These are phyloP conservation scores for Lysandra bellargus DNA, from an alignment of 2,888 invertebrate species.

Conservation along the genomic window DNA sequence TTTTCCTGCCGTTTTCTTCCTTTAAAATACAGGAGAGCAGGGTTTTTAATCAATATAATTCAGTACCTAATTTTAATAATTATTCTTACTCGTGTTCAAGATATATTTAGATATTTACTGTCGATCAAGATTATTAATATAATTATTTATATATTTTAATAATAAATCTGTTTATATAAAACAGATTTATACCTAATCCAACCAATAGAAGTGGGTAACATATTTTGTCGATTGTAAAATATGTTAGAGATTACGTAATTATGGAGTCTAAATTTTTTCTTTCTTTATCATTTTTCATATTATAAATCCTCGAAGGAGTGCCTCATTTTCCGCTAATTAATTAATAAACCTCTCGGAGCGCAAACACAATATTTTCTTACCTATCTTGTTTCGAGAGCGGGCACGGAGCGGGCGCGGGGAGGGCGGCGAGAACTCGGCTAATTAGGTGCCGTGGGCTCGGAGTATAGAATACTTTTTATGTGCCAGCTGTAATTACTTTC, in stretches of 20 bases:
- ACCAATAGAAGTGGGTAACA: too few relatives aligned
- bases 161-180: too few relatives aligned
- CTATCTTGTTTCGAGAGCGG: constrained; percentile 16
- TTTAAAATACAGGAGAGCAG: constrained; percentile 50
- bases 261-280: neutral
- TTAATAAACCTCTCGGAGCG: constrained; percentile 6
- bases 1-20: constrained; percentile 49
- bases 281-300: neutral
- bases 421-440: constrained; percentile 4
- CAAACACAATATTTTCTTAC: constrained; percentile 14
- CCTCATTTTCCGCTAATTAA: neutral
- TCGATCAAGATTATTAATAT: too few relatives aligned
- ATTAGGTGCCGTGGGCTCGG: neutral
- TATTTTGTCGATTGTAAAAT: too few relatives aligned
- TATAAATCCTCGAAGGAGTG: neutral
- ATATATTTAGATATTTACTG: too few relatives aligned
- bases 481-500: constrained; percentile 1
- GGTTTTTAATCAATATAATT: constrained; percentile 34
- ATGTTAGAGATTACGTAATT: too few relatives aligned
- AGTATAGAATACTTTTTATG: neutral
- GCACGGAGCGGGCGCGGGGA: neutral
- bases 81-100: neutral
- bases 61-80: neutral
- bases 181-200: too few relatives aligned
- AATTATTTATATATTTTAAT: too few relatives aligned